Base-by-base conservation (phyloP, 2,888 invertebrate genomes). In the Pyrrhia umbra region DNA sequence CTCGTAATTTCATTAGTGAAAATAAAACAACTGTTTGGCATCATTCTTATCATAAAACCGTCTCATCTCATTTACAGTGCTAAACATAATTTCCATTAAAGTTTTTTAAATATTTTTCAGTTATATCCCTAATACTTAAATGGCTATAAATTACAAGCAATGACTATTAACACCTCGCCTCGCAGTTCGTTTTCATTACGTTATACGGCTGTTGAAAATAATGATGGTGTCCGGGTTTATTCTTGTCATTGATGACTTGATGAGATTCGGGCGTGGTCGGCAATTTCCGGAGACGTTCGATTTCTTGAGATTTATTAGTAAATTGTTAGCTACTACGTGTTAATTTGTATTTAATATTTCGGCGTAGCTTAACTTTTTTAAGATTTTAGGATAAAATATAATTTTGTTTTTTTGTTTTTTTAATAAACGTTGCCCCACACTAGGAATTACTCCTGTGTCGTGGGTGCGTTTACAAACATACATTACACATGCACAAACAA, bases 231-330 rank as follows among this genome's bases (percentile, higher is more conserved):
- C 18, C 18, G 42, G 8, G 40, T 79, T 65, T 79, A 70, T 76
- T 76, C 60, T 63, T 6, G 62, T 70, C 70, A 70, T 59, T 55
- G 47, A 75, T 51, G 61, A 65, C 42, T 68, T 74, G 30, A 72
- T 47, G 50, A 18, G 27, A 52, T 50, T 60, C 63, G 50, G 57
- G 59, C 27, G 60, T 57, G 34, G 50, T 69, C 57, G 52, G 60
- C 42, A 52, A 68, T 45, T 60, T 58, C 59, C 54, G 62, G 55
- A 64, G 39, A 43, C 37, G 43, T 56, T 59, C 57, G 60, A 49
- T 60, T 67, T 47, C 23, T 45, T 45, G 23, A 43, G 16, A 49
- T 6, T 5, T 49, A 42, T 40, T 39, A 13, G 23, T 30, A 13
- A 64, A 64, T 34, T 43, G 46, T 37, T 37, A n/a, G 34, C 18